Conservation (phyloP, 1,140 invertebrate genomes). For the Pseudomyrmex dendroicus region DNA sequence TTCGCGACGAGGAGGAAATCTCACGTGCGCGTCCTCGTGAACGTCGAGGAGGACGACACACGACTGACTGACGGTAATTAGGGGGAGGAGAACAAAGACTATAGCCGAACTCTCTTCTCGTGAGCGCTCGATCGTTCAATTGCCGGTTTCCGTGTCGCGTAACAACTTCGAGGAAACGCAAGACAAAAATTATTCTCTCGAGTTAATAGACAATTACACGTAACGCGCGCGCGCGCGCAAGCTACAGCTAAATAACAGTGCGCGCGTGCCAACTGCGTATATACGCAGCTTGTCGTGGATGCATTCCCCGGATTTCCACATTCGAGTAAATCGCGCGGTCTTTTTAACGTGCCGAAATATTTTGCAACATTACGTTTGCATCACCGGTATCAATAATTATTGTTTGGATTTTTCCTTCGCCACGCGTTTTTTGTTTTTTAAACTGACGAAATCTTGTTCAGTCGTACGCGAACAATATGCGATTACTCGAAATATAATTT, state of each 20-base stretch:
- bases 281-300: constrained; percentile 24
- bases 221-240: background rate
- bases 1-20: background rate
- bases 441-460: background rate
- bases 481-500: constrained; percentile 26
- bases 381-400: constrained; percentile 31
- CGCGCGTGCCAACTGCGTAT: constrained; percentile 30
- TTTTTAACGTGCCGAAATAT: constrained; percentile 5
- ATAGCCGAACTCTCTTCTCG: background rate
- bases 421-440: background rate
- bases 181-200: constrained; percentile 62
- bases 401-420: background rate
- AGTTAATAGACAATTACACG: constrained; percentile 60
- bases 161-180: constrained; percentile 62
- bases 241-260: constrained; percentile 41
- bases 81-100: constrained; percentile 3
- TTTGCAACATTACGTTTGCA: constrained; percentile 38
- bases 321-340: constrained; percentile 9
- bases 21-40: background rate
- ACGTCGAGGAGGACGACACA: background rate
- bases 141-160: constrained; percentile 37
- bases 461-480: background rate
- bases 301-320: constrained; percentile 8
- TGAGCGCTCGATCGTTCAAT: constrained; percentile 47
- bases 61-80: constrained; percentile 32